Evolutionary conservation across 2,888 invertebrate species (phyloP), one percentile per base, ranked within the genome.

Genomic region (Bombylius discolor): DNA sequence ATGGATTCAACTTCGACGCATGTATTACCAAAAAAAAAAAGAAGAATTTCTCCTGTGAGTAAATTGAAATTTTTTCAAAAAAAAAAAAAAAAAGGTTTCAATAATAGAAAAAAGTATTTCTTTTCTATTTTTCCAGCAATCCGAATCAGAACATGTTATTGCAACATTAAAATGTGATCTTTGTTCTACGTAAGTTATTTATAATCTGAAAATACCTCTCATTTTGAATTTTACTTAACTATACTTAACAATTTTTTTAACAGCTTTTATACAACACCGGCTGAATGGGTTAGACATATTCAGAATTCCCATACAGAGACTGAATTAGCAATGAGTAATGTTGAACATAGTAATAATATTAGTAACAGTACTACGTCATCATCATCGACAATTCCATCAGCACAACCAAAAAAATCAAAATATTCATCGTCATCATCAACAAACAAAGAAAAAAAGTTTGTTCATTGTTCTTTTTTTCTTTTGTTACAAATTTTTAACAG

Each of bases 201-300:
- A 11, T 42, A 11, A 11, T 42, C 12, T 8, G 23, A 23, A 23
- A 23, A 23, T 23, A 23, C 23, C 23, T 23, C 23, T 23, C 23
- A 2, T 23, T 23, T 23, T 23, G 23, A 23, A 23, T 23, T 23
- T 23, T 23, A 23, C 23, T 23, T 12, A 5, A 42, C 9, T 23
- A 2, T 23, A 23, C 23, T 23, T 12, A 5, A 42, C 9, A 23
- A 23, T 23, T 23, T 2, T 23, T 51, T 44, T 58, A 58, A 45
- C 51, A 73, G 73, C 55, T 68, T 80, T 62, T 85, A 84, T 76
- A 80, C 84, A 49, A 88, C 87, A 58, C 89, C 90, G 0, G 89
- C 83, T 31, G 89, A 89, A 72, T 90, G 90, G 90, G 90, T 90
- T 49, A 83, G 88, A 5, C 90, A 90, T 68, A 85, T 90, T 68